Percentiles rank a stretch among this genome's conserved stretches.
Conservation (phyloP, 2,888 invertebrate species). For the Micropterix aruncella region DNA sequence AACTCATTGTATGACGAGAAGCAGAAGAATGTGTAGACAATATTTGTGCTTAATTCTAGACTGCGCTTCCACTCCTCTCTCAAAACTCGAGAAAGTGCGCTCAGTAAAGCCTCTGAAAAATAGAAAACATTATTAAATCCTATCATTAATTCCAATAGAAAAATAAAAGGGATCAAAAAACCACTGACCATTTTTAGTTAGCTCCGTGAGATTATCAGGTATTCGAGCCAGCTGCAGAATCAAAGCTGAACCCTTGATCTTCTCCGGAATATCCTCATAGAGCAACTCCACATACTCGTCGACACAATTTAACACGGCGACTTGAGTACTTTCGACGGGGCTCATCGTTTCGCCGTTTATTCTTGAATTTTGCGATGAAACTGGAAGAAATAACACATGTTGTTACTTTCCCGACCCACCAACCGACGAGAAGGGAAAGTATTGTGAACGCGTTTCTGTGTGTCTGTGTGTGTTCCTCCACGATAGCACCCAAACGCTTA, state of each 20-base stretch:
- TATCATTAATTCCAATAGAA: slow-evolving; percentile 1
- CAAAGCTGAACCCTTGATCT: slow-evolving; percentile 82
- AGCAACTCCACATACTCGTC: slow-evolving; percentile 92
- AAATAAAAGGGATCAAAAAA: slow-evolving; percentile 3
- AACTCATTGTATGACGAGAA: slow-evolving; percentile 93
- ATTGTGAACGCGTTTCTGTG: too few relatives aligned
- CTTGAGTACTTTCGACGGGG: slow-evolving; percentile 40
- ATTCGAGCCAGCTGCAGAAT: slow-evolving; percentile 86
- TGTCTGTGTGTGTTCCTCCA: too few relatives aligned
- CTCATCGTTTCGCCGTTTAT: slow-evolving; percentile 20
- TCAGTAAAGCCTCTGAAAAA: slow-evolving; percentile 74
- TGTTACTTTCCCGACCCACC: too few relatives aligned
- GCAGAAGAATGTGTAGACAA: slow-evolving; percentile 93
- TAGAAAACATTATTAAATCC: slow-evolving; percentile 3
- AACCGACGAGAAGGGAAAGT: too few relatives aligned
- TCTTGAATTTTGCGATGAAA: neutral
- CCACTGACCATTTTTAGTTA: slow-evolving; percentile 70
- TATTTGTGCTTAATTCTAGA: slow-evolving; percentile 90
- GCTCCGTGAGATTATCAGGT: slow-evolving; percentile 85
- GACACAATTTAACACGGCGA: slow-evolving; percentile 63
- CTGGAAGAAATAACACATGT: neutral
- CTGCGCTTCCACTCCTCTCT: slow-evolving; percentile 97
- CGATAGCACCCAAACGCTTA: too few relatives aligned
- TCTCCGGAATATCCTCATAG: slow-evolving; percentile 89
- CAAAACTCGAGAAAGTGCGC: slow-evolving; percentile 88